These are phyloP conservation scores for Excalfactoria chinensis DNA, from an alignment of 2,113 vertebrate genomes.

Conservation along the genomic window DNA sequence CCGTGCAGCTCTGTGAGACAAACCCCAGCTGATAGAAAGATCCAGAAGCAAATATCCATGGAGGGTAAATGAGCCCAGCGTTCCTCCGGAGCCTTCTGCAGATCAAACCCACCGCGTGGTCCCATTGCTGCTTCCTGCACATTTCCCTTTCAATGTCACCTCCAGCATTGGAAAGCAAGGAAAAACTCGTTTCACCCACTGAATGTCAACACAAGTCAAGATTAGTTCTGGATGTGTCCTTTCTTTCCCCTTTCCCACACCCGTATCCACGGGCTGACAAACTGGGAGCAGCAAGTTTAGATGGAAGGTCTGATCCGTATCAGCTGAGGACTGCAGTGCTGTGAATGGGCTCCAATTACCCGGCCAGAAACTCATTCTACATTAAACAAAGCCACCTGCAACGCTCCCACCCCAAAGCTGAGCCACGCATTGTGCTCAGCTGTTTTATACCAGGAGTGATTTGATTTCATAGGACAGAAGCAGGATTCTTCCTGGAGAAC, in stretches of 20 bases:
- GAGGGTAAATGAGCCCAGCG: not conserved
- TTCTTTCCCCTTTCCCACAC: slow-evolving; percentile 45
- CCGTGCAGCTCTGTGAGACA: not conserved
- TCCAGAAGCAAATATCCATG: not conserved
- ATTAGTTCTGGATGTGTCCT: slow-evolving; percentile 4
- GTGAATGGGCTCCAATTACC: not conserved
- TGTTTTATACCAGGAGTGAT: not conserved
- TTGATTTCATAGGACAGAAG: not conserved
- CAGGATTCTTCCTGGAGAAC: not conserved
- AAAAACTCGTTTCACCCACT: not conserved
- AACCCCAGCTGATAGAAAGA: not conserved
- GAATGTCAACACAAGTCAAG: slow-evolving; percentile 9
- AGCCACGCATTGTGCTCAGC: not conserved
- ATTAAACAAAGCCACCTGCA: not conserved
- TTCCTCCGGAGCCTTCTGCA: not conserved
- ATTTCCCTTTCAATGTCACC: not conserved
- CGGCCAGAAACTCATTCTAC: not conserved
- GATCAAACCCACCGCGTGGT: not conserved
- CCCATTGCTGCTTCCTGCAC: not conserved
- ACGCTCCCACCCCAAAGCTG: not conserved
- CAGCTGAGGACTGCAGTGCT: not conserved
- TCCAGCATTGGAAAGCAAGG: not conserved
- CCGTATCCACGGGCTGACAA: slow-evolving; percentile 11
- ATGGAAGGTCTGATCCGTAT: not conserved
- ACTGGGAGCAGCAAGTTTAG: slow-evolving; percentile 23